Evolutionary conservation across 2,113 vertebrate genomes (phyloP), one percentile per base, ranked within the genome.

Genomic region (Hydrolagus affinis): DNA sequence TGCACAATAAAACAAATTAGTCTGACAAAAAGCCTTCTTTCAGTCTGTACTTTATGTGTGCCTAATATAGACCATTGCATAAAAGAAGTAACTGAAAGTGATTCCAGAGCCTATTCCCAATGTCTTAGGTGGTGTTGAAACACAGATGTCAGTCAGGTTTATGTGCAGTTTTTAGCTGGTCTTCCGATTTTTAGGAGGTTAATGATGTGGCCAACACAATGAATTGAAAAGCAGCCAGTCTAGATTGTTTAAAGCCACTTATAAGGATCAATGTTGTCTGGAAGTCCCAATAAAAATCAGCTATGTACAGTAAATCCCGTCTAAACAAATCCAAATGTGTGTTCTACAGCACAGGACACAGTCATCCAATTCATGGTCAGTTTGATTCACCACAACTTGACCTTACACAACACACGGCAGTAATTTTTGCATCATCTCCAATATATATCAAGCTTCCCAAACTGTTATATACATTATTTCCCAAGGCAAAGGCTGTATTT

Each of bases 1-100:
- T 83, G 78, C 62, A 19, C 78, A 68, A 83, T 83, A 83, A 83
- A 83, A 83, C 78, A 83, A 80, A 83, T 83, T 83, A 62, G 28
- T 68, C 60, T 83, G 78, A 83, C 78, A 66, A 66, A 66, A 66
- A 62, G 15, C 25, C 62, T 83, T 66, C 78, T 83, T 17, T 30
- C 60, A 32, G 78, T 62, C 78, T 83, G 78, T 28, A 83, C 62
- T 83, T 83, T 83, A 83, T 83, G 11, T 83, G 66, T 68, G 78
- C 64, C 78, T 83, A 83, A 66, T 28, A 68, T 83, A 28, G 62
- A 10, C 59, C 62, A 83, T 25, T 68, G 32, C 78, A 83, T 66
- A 83, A 83, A 80, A 83, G 62, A 14, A 68, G 78, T 21, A 60
- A 80, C 59, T 80, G 64, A 80, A 80, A 64, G 25, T 28, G 57